A percentile compares a stretch with the other conserved stretches of the same genome.
Evolutionary conservation across 2,888 invertebrate genomes (phyloP).

Genomic region (Melanargia galathea): DNA sequence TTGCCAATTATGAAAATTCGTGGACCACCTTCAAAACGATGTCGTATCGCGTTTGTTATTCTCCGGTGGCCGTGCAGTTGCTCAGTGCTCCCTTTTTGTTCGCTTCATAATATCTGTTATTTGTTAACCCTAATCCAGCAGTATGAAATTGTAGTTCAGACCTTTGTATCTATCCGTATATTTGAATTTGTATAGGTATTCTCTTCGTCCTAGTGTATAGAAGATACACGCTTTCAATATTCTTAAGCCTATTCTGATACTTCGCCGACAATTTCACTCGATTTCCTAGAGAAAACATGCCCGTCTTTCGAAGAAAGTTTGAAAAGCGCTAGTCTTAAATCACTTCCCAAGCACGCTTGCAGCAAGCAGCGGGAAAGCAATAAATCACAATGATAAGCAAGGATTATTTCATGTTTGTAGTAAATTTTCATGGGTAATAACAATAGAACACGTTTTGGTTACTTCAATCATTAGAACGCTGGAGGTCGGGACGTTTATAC

Average conservation of each 20-base stretch:
- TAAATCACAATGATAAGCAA: no score
- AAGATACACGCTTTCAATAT: background rate
- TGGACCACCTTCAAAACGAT: constrained; percentile 43
- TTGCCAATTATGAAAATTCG: constrained; percentile 72
- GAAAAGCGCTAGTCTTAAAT: background rate
- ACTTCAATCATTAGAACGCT: constrained; percentile 43
- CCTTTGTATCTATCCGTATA: background rate
- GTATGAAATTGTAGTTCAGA: constrained; percentile 7
- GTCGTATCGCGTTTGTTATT: constrained; percentile 41
- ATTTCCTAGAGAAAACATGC: background rate
- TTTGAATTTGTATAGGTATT: background rate
- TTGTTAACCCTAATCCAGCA: constrained; percentile 8
- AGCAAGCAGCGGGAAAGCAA: background rate
- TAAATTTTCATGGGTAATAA: constrained; percentile 1
- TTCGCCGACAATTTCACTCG: background rate
- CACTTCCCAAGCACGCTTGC: background rate
- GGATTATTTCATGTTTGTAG: background rate
- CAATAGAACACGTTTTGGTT: constrained; percentile 21
- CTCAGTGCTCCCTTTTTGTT: constrained; percentile 55
- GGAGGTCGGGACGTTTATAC: constrained; percentile 48
- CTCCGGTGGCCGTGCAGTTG: constrained; percentile 51
- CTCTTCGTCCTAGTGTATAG: background rate
- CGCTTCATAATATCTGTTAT: constrained; percentile 31
- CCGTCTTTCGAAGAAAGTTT: background rate
- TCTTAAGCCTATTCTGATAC: background rate